phyloP scores from a whole-genome alignment of 2,888 invertebrate species.

The Eilema caniola region DNA sequence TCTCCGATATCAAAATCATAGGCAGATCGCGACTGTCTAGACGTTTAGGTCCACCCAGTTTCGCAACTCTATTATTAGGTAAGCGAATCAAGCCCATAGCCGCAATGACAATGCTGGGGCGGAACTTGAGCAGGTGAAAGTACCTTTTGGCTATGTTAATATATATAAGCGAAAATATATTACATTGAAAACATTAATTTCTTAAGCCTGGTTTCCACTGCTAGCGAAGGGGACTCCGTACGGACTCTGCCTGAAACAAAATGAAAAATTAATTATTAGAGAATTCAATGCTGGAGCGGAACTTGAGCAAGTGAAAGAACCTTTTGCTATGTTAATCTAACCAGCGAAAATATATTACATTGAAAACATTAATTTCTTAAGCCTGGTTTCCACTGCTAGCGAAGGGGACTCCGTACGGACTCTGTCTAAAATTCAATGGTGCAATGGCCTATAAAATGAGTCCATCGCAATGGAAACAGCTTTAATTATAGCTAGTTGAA shows the following conservation, averaged over 20 bases:
- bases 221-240: too few species aligned
- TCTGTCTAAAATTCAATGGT: too few species aligned
- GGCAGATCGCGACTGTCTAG: constrained; percentile 64
- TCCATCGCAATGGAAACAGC: too few species aligned
- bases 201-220: too few species aligned
- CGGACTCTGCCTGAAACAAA: too few species aligned
- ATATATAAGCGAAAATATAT: constrained; percentile 41
- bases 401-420: too few species aligned
- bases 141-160: constrained; percentile 68
- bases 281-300: constrained; percentile 35
- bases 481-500: constrained; percentile 16
- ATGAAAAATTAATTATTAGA: too few species aligned
- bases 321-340: constrained; percentile 63
- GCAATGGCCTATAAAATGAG: too few species aligned
- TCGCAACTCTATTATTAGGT: constrained; percentile 79
- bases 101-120: constrained; percentile 77
- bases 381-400: too few species aligned
- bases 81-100: constrained; percentile 75
- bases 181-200: constrained; percentile 33
- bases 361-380: constrained; percentile 27
- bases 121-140: constrained; percentile 73
- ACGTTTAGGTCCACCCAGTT: constrained; percentile 67
- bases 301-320: constrained; percentile 76
- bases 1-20: constrained; percentile 32
- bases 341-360: constrained; percentile 34